Evolutionary conservation across 2,888 invertebrate genomes (phyloP).

Genomic region (Dioctria linearis): DNA sequence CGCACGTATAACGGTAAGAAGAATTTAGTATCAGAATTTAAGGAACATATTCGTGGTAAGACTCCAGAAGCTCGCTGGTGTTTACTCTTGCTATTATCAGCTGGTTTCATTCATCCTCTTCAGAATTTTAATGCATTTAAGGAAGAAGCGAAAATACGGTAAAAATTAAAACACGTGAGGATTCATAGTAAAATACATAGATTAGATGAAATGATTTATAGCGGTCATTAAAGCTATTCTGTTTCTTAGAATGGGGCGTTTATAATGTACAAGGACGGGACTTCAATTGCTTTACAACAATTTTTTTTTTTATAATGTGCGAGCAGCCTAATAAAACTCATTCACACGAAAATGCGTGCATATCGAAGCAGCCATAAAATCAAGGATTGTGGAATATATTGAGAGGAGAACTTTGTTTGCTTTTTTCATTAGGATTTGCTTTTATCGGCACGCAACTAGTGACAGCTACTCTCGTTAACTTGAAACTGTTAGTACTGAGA

Average conservation of each 20-base stretch:
- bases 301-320: constrained; percentile 43
- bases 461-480: not conserved
- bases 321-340: constrained; percentile 31
- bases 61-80: not conserved
- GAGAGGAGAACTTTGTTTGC: constrained; percentile 4
- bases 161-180: constrained; percentile 18
- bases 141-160: not conserved
- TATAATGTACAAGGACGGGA: constrained; percentile 8
- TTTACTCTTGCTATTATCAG: constrained; percentile 11
- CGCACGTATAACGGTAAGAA: constrained; percentile 28
- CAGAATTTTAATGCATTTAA: no score
- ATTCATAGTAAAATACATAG: not conserved
- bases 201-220: constrained; percentile 44
- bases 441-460: not conserved
- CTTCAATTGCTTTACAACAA: constrained; percentile 45
- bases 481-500: no score
- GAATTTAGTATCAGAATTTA: not conserved
- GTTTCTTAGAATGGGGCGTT: not conserved
- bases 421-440: not conserved
- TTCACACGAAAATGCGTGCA: constrained; percentile 37
- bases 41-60: not conserved
- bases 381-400: not conserved
- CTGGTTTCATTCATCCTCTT: not conserved
- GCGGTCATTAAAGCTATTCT: constrained; percentile 5
- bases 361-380: constrained; percentile 17